Evolutionary conservation across 2,888 invertebrate genomes (phyloP).

Genomic region (Andrena camellia): DNA sequence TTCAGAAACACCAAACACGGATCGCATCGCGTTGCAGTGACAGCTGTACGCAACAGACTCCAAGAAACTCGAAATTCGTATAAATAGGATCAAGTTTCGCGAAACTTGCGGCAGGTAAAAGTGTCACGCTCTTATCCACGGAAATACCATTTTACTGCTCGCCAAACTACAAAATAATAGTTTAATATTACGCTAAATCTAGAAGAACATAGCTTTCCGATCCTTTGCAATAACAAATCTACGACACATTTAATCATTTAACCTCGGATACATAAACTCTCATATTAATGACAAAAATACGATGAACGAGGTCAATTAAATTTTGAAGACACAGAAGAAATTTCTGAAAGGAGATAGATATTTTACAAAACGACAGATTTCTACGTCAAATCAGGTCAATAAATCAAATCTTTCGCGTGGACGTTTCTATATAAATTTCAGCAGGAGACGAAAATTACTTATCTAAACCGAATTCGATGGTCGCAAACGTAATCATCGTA

Average conservation of each 20-base stretch:
- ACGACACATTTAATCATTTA: too few species aligned
- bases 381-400: background rate
- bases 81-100: conserved; percentile 41
- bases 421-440: conserved; percentile 1
- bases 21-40: conserved; percentile 51
- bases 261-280: too few species aligned
- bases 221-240: too few species aligned
- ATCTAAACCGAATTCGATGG: conserved; percentile 16
- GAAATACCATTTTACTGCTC: background rate
- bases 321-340: too few species aligned
- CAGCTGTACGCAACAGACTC: conserved; percentile 59
- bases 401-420: background rate
- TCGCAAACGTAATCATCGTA: conserved; percentile 19
- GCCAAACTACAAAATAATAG: background rate
- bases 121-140: conserved; percentile 44
- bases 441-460: background rate
- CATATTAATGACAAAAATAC: too few species aligned
- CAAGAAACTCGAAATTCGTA: conserved; percentile 57
- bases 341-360: too few species aligned
- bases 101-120: conserved; percentile 47
- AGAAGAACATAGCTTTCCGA: background rate
- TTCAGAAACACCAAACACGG: conserved; percentile 52
- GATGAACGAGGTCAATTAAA: too few species aligned
- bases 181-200: background rate
- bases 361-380: background rate